Base-by-base conservation (phyloP, 2,888 invertebrate species). In the Drosophila yooni region DNA sequence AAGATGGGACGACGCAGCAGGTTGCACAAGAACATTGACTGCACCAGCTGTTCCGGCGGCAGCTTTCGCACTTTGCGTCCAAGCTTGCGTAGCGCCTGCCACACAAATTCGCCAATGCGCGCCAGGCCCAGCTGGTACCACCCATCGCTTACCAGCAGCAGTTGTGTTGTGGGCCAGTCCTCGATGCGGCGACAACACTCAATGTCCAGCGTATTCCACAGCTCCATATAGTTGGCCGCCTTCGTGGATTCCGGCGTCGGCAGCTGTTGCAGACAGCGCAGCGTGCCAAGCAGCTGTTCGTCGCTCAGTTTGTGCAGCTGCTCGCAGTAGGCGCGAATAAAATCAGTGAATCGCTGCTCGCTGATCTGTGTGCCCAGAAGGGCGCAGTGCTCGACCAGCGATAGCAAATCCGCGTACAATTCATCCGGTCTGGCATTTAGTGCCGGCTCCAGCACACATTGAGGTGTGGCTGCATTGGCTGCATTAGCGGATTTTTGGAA, bases 201-300 rank as follows among this genome's bases (percentile, higher is more conserved):
- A 78, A 95, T 94, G 89, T 97, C 96, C 56, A 97, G 88, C 15
- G 95, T 94, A 59, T 94, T 95, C 95, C 96, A 96, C 1, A 97
- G 92, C 84, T 95, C 94, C 66, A 94, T 94, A 83, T 94, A 96
- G 91, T 96, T 95, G 69, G 94, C 94, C 5, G 94, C 93, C 61
- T 94, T 93, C 11, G 94, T 92, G 0, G 94, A 94, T 25, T 92
- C 91, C 21, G 94, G 94, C 57, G 92, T 91, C 0, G 95, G 95
- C 93, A 95, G 94, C 50, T 94, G 89, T 3, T 89, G 87, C 11
- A 96, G 76, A 57, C 94, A 92, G 60, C 92, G 91, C 74, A 96
- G 93, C 36, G 96, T 78, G 21, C 91, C 91, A 53, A 94, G 89
- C 33, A 97, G 82, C 88, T 96, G 94, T 1, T 94, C 92, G 87